Evolutionary conservation across 2,113 vertebrate genomes (phyloP).

Genomic region (Phocoena phocoena): DNA sequence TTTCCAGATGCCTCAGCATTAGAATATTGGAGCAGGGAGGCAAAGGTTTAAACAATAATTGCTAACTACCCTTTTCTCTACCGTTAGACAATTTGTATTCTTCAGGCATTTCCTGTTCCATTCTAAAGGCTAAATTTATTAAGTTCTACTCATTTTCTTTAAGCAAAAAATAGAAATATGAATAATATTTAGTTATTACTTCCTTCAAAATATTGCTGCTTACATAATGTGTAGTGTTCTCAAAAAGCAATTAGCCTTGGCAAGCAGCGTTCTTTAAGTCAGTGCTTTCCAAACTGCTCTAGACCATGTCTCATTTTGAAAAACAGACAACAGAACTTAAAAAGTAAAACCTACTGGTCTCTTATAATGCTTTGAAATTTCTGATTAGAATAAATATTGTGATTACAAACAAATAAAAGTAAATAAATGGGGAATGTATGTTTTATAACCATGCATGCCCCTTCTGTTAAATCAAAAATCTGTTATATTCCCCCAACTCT

Average conservation of each 20-base stretch:
- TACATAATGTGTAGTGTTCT: neutral
- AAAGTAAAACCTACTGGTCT: neutral
- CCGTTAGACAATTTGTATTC: neutral
- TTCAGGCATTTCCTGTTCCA: neutral
- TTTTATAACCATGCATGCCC: neutral
- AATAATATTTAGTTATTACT: conserved; percentile 21
- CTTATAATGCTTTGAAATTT: neutral
- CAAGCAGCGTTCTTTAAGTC: neutral
- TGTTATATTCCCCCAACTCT: neutral
- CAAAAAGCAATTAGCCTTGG: conserved; percentile 23
- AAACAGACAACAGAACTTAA: neutral
- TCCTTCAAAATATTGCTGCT: neutral
- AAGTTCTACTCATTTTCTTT: conserved; percentile 12
- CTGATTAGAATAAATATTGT: neutral
- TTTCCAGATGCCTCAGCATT: conserved; percentile 31
- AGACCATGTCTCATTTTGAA: neutral
- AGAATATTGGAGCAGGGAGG: neutral
- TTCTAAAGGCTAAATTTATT: conserved; percentile 49
- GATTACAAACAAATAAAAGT: neutral
- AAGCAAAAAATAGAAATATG: conserved; percentile 5
- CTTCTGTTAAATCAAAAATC: neutral
- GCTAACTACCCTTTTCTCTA: conserved; percentile 30
- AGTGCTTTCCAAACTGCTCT: neutral
- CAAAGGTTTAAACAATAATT: conserved; percentile 45
- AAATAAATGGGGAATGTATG: neutral